Evolutionary conservation across 1,140 invertebrate genomes (phyloP), one percentile per base, ranked within the genome.

Genomic region (Periplaneta americana): DNA sequence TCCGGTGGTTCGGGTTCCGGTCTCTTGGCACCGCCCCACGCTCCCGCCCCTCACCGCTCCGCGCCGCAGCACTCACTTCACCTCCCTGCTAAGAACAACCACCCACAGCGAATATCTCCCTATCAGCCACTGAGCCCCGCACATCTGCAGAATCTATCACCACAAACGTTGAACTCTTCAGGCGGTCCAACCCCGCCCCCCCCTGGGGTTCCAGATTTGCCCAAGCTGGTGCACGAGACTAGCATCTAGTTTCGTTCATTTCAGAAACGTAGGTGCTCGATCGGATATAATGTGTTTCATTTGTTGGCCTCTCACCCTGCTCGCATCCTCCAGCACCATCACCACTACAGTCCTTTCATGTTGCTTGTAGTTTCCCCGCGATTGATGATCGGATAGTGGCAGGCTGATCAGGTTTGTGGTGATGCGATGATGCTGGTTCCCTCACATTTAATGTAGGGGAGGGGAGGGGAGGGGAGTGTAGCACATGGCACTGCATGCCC

Each of bases 151-250:
- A 83, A 82, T 80, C 82, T 84, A 57, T 84, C 81, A 81, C 80
- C 82, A 81, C 83, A 83, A 82, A 80, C 83, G 75, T 74, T 79
- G 77, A 81, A 79, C 31, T 57, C 80, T 57, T 74, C 82, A 74
- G 76, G 76, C 34, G 35, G 57, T 66, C 80, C 57, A 48, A 39
- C 77, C 66, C 36, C 78, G 66, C 48, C 66, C 78, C 78, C 66
- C n/a, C 28, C 82, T 80, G 36, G 82, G 28, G 80, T 91, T 80
- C 90, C 91, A 84, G 92, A 92, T 85, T 87, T 92, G 86, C 91
- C 91, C 79, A 93, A 92, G 88, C 90, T 92, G 86, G 92, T 93
- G 86, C 92, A 93, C 89, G 93, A 94, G 86, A 93, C 92, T 83
- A 93, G 92, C 88, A 94, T 94, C 85, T 94, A 92, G 90, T 75